These are phyloP conservation scores for Muntiacus muntjak DNA, from an alignment of 2,113 vertebrate species.

Conservation along the genomic window DNA sequence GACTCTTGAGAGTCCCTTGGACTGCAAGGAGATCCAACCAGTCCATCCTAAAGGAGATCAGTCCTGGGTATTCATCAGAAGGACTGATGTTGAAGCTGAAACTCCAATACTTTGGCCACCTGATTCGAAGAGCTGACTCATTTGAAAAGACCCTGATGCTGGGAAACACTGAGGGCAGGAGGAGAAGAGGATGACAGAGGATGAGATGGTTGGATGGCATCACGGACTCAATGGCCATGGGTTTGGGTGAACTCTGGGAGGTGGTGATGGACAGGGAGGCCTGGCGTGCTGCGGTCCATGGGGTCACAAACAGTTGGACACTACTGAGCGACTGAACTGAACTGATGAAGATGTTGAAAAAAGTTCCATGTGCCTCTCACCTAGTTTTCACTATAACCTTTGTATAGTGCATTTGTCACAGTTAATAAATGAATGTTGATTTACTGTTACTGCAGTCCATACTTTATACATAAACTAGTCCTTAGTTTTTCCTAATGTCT, in stretches of 20 bases:
- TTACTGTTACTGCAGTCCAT: background rate
- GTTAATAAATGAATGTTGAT: background rate
- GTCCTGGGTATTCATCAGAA: background rate
- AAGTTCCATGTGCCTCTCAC: background rate
- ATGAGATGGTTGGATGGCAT: background rate
- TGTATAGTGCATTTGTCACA: background rate
- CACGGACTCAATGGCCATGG: background rate
- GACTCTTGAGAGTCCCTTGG: background rate
- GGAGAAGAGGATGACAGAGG: background rate
- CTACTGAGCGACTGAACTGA: background rate
- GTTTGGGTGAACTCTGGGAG: background rate
- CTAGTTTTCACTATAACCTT: background rate
- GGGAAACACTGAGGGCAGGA: background rate
- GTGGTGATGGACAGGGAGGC: background rate
- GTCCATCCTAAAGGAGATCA: background rate
- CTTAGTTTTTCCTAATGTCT: background rate
- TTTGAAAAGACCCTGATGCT: background rate
- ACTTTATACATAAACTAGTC: background rate
- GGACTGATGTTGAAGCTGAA: background rate
- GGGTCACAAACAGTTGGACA: background rate
- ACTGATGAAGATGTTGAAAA: background rate
- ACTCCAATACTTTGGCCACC: background rate
- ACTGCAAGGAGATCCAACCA: background rate
- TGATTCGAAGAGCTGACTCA: background rate
- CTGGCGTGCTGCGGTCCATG: background rate